Conservation (phyloP, 2,888 invertebrate species). For the Brenthis hecate region DNA sequence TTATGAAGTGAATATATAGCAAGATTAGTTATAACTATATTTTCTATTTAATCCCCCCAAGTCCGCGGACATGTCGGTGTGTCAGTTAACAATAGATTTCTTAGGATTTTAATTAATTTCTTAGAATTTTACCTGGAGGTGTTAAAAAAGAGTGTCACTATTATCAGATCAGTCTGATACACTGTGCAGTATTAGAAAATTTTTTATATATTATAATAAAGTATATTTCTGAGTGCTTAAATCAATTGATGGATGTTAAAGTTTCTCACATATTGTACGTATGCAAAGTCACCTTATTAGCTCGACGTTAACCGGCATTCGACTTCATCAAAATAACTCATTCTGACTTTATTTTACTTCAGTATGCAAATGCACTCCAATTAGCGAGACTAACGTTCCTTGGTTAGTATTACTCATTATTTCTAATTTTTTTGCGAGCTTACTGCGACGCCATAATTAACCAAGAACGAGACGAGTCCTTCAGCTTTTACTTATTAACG, state of each 20-base stretch:
- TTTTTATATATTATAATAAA: no score
- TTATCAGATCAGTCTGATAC: no score
- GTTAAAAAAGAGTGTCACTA: no score
- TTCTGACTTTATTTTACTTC: conserved; percentile 70
- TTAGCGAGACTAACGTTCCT: conserved; percentile 74
- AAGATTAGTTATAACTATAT: no score
- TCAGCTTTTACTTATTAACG: conserved; percentile 76
- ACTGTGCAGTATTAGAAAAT: no score
- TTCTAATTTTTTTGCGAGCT: conserved; percentile 64
- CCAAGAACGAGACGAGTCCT: conserved; percentile 71
- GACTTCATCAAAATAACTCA: conserved; percentile 73
- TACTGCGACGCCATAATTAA: conserved; percentile 69
- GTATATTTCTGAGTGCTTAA: neutral
- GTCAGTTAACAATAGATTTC: no score
- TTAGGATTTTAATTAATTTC: no score
- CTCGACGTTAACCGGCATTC: conserved; percentile 56
- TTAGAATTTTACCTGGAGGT: no score
- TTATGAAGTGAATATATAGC: no score
- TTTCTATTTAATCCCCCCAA: no score
- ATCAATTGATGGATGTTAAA: conserved; percentile 9
- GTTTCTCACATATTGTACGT: conserved; percentile 20
- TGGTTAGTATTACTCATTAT: conserved; percentile 75
- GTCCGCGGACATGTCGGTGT: no score
- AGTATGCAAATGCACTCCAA: conserved; percentile 79
- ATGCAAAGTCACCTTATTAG: conserved; percentile 43